Evolutionary conservation across 2,797 vertebrate genomes (phyloP), one percentile per base, ranked within the genome.

Genomic region (Erithacus rubecula): DNA sequence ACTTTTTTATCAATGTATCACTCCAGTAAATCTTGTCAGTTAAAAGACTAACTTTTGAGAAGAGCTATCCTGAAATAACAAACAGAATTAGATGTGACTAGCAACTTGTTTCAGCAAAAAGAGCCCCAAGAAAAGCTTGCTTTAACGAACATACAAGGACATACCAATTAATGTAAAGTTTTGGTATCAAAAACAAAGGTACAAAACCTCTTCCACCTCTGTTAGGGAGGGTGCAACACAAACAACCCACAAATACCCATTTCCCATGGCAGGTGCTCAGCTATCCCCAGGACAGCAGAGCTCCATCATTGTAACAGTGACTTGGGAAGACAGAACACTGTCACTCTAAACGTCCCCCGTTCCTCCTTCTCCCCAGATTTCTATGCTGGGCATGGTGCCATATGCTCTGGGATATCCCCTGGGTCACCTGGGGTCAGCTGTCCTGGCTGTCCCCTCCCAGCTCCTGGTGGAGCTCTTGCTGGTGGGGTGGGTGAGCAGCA

Each of bases 261-360:
- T 39, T 18, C 29, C 58, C 65, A 3, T 2, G 36, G 49, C 58
- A 41, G 34, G 56, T 9, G 56, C 15, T 78, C 74, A 56, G 72
- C 59, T 49, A 36, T 18, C 6, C 32, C 51, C 44, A 51, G 51
- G 10, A 20, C 51, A 58, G 37, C 44, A 51, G 36, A 29, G 43
- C 51, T 51, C 19, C 29, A 44, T 30, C 44, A 10, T 11, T 2
- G 0, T 22, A 11, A 14, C 6, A n/a, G n/a, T n/a, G n/a, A n/a
- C n/a, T 32, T 20, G 51, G 22, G 67, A 17, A 36, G 37, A 29
- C 13, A 58, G 79, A 87, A n/a, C n/a, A 37, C 11, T 23, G 10
- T 58, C 44, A 21, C 29, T 44, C 7, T n/a, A 44, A 44, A 14
- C 0, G 0, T 20, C 2, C 19, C 26, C 22, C 23, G 37, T 17